Evolutionary conservation across 2,888 invertebrate species (phyloP).

Genomic region (Alviniconcha strummeri): DNA sequence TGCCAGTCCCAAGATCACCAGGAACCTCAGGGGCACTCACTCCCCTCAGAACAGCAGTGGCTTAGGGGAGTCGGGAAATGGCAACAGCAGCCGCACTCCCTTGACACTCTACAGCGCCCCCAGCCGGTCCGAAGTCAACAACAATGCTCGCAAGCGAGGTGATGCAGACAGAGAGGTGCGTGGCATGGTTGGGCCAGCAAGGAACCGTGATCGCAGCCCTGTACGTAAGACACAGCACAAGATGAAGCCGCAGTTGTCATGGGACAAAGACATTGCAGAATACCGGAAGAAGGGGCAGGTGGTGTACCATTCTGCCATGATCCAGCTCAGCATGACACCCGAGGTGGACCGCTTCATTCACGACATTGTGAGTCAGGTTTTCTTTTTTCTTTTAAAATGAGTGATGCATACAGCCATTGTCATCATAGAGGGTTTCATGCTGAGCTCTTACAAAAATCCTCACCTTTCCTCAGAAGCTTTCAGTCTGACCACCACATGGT

Average conservation of each 20-base stretch:
- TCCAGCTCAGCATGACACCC: slow-evolving; percentile 58
- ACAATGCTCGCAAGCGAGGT: background rate
- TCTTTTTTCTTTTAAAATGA: too few species aligned
- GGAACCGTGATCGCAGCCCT: slow-evolving; percentile 15
- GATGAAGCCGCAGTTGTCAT: slow-evolving; percentile 18
- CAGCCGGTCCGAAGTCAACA: slow-evolving; percentile 14
- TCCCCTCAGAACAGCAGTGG: background rate
- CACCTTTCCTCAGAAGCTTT: too few species aligned
- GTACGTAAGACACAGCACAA: background rate
- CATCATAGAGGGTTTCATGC: too few species aligned
- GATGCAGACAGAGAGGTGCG: background rate
- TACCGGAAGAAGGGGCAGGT: slow-evolving; percentile 38
- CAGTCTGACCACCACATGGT: too few species aligned
- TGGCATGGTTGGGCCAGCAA: background rate
- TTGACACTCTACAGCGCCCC: background rate
- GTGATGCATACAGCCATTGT: too few species aligned
- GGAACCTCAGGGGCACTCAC: background rate
- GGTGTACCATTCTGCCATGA: slow-evolving; percentile 66
- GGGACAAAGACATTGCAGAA: slow-evolving; percentile 24
- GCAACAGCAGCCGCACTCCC: background rate
- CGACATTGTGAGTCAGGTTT: slow-evolving; percentile 59
- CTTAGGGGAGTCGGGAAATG: too few species aligned
- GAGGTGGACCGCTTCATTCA: slow-evolving; percentile 63
- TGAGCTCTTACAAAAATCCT: too few species aligned
- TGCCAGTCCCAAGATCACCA: background rate